phyloP scores from a whole-genome alignment of 2,797 vertebrate genomes.

The Silurus aristotelis region DNA sequence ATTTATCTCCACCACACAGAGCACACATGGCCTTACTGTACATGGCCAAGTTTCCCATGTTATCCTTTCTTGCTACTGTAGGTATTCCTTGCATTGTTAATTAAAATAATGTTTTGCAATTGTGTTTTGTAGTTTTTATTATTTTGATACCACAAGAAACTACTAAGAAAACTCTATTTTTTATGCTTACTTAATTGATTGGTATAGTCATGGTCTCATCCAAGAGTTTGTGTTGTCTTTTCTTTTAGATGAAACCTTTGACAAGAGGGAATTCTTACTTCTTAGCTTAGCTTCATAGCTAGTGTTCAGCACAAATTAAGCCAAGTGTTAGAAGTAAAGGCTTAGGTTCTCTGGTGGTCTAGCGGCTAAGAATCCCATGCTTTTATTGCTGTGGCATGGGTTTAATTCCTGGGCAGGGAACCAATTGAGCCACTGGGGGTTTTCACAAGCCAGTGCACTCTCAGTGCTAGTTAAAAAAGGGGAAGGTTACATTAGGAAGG shows the following conservation, averaged over 20 bases:
- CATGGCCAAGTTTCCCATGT: conserved; percentile 22
- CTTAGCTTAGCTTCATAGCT: not conserved
- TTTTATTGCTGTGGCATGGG: too few relatives aligned
- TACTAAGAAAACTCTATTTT: not conserved
- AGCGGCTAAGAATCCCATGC: too few relatives aligned
- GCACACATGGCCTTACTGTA: conserved; percentile 31
- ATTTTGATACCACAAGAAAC: not conserved
- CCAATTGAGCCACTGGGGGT: too few relatives aligned
- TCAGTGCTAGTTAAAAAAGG: too few relatives aligned
- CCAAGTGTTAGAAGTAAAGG: not conserved
- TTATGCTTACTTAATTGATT: not conserved
- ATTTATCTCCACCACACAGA: conserved; percentile 22
- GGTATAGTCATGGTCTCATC: not conserved
- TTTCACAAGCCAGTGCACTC: too few relatives aligned
- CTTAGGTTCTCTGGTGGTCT: not conserved
- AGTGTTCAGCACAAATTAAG: not conserved
- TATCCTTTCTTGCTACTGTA: not conserved
- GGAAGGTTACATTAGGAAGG: too few relatives aligned
- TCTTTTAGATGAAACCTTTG: not conserved
- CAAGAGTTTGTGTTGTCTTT: not conserved
- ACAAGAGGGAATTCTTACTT: not conserved
- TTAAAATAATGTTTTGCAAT: not conserved
- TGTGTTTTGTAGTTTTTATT: not conserved
- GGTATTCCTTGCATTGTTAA: not conserved
- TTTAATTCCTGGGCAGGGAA: too few relatives aligned